A percentile compares a stretch with the other conserved stretches of the same genome.
Conservation (phyloP, 2,888 invertebrate species). For the Nematopogon swammerdamellus region DNA sequence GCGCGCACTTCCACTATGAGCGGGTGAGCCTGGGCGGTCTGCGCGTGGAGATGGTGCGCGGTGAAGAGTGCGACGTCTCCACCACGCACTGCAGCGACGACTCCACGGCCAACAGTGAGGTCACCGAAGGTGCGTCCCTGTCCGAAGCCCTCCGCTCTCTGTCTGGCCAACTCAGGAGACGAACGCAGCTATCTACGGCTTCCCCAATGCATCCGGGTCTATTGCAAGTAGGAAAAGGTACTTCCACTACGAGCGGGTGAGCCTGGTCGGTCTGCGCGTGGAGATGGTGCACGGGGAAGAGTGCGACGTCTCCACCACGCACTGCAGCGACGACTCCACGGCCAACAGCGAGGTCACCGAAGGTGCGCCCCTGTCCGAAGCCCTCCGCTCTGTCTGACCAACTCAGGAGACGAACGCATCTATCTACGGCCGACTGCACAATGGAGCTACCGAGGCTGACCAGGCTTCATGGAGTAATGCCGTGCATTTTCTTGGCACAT, state of each 20-base stretch:
- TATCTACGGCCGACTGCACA: too few relatives aligned
- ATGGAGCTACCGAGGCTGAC: too few relatives aligned
- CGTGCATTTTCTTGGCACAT: too few relatives aligned
- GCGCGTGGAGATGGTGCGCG: constrained; percentile 35
- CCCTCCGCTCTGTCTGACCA: background rate
- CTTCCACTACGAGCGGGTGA: constrained; percentile 95
- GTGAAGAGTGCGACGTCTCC: background rate
- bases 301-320: constrained; percentile 6
- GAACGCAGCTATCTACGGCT: background rate
- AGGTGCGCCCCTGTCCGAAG: background rate
- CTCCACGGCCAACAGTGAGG: constrained; percentile 9
- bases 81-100: constrained; percentile 19
- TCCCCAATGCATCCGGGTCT: too few relatives aligned
- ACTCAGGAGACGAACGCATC: background rate
- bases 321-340: constrained; percentile 19
- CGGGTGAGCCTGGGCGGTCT: constrained; percentile 83
- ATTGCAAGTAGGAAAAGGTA: constrained; percentile 86
- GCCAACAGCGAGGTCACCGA: constrained; percentile 7
- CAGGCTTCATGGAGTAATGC: too few relatives aligned
- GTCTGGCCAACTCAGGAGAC: background rate
- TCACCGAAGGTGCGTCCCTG: background rate
- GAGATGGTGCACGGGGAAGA: constrained; percentile 22
- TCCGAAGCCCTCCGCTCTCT: background rate
- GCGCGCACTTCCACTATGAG: constrained; percentile 98
- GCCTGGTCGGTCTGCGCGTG: constrained; percentile 71